Evolutionary conservation across 2,797 vertebrate species (phyloP).

Genomic region (Manis javanica): DNA sequence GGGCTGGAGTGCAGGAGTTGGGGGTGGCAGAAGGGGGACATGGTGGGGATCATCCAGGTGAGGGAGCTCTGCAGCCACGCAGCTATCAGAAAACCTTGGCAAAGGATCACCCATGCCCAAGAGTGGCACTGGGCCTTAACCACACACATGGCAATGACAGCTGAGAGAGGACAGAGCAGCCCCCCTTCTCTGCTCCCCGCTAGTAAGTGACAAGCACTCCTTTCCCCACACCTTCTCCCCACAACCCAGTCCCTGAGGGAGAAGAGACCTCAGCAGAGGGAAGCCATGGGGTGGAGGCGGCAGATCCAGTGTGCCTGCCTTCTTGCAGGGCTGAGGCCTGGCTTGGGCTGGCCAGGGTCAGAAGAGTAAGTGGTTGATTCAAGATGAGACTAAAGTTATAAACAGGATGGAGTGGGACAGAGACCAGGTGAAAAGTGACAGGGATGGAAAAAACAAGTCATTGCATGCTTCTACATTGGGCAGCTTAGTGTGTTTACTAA

Average conservation of each 20-base stretch:
- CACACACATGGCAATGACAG: too few species aligned
- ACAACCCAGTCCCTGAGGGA: not conserved
- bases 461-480: not conserved
- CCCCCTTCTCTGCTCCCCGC: fast-evolving
- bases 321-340: not conserved
- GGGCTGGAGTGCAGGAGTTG: not conserved
- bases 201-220: not conserved
- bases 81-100: not conserved
- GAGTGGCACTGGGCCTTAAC: not conserved
- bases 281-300: not conserved
- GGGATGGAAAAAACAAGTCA: not conserved
- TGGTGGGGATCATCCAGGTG: not conserved
- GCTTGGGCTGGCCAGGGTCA: not conserved
- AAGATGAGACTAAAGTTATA: not conserved
- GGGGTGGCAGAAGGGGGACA: not conserved
- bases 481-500: not conserved
- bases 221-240: too few species aligned
- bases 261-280: not conserved
- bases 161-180: not conserved
- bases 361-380: not conserved
- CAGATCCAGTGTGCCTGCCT: too few species aligned
- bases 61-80: not conserved
- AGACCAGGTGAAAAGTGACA: not conserved
- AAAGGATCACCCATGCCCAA: not conserved
- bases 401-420: not conserved